These are phyloP conservation scores for Apostichopus japonicus DNA, from an alignment of 35 echinoderm and acorn worm genomes.

Conservation along the genomic window DNA sequence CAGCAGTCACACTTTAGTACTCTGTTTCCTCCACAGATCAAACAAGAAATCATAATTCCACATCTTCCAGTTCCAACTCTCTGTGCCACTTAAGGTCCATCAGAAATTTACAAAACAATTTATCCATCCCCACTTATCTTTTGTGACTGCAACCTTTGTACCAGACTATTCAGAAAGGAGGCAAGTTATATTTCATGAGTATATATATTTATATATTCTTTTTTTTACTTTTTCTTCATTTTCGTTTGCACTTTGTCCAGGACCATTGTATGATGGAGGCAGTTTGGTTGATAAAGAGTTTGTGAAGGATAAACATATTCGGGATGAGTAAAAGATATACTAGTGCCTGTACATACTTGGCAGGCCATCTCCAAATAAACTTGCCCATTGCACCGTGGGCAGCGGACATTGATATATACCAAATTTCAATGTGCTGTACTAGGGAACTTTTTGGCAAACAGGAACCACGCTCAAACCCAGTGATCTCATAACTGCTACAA, in stretches of 20 bases:
- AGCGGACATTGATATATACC: no score
- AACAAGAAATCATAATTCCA: conserved; percentile 42
- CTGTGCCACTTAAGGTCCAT: conserved; percentile 37
- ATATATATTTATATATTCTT: conserved; percentile 25
- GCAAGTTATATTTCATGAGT: conserved; percentile 41
- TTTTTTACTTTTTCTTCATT: conserved; percentile 7
- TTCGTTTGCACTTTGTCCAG: conserved; percentile 41
- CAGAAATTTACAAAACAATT: conserved; percentile 51
- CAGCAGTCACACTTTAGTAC: conserved; percentile 5
- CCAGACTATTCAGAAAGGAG: conserved; percentile 22
- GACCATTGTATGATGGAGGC: conserved; percentile 45
- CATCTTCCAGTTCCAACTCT: conserved; percentile 17
- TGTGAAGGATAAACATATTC: conserved; percentile 49
- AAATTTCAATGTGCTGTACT: no score
- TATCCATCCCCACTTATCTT: conserved; percentile 56
- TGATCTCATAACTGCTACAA: no score
- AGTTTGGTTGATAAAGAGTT: conserved; percentile 33
- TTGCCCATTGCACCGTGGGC: not conserved
- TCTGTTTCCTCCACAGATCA: conserved; percentile 37
- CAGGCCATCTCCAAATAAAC: conserved; percentile 8
- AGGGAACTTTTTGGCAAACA: no score
- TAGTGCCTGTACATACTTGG: not conserved
- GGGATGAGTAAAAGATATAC: conserved; percentile 4
- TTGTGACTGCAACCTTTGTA: conserved; percentile 27
- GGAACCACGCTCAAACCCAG: no score